Conservation (phyloP, 2,113 vertebrate genomes). For the Pseudopodoces humilis region DNA sequence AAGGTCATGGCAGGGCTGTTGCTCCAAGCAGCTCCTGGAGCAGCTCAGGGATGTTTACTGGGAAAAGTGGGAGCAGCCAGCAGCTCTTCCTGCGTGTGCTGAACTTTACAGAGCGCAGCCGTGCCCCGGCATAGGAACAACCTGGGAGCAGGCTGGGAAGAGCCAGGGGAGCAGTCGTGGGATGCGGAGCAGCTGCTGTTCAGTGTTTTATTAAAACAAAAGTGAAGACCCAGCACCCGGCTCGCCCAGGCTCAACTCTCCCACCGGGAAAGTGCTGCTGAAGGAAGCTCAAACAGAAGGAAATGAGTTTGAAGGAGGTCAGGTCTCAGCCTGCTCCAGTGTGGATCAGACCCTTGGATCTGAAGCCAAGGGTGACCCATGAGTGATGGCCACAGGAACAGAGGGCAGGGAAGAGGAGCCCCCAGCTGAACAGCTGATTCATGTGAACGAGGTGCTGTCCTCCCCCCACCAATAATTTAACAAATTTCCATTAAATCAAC, state of each 20-base stretch:
- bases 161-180: background rate
- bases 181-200: background rate
- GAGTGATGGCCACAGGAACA: rapidly evolving
- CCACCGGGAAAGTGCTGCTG: rapidly evolving
- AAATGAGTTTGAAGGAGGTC: background rate
- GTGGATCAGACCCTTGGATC: background rate
- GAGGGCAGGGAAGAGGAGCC: background rate
- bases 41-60: background rate
- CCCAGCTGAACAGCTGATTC: background rate
- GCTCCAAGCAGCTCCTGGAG: background rate
- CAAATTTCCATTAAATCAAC: background rate
- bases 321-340: background rate
- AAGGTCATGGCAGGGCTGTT: background rate
- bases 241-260: background rate
- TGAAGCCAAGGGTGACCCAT: background rate
- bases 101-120: conserved; percentile 52
- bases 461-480: background rate
- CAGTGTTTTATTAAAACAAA: conserved; percentile 12
- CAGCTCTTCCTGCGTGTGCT: background rate
- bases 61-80: background rate
- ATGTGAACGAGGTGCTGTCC: rapidly evolving
- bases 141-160: background rate
- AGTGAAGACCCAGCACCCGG: background rate
- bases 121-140: background rate
- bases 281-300: background rate